Conservation (phyloP, 1,140 invertebrate genomes). For the Acromyrmex echinatior region DNA sequence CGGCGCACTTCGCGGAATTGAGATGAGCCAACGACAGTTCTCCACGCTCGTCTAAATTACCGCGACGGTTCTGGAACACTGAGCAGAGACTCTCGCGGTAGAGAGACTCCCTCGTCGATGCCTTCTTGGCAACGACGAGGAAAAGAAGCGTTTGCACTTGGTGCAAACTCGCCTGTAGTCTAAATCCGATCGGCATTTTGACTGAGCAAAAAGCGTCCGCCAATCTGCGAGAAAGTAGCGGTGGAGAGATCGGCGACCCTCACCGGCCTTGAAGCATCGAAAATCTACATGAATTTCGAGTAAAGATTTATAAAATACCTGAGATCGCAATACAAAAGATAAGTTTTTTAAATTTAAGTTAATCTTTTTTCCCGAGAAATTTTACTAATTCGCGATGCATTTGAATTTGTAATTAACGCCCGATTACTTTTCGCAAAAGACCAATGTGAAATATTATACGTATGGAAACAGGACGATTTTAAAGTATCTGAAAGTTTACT, state of each 20-base stretch:
- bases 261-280: conserved; percentile 51
- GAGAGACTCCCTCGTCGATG: background rate
- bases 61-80: conserved; percentile 48
- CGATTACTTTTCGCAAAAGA: background rate
- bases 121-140: conserved; percentile 69
- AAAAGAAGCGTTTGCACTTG: conserved; percentile 61
- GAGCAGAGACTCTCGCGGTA: conserved; percentile 15
- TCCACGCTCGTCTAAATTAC: conserved; percentile 18
- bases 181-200: conserved; percentile 74
- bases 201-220: conserved; percentile 61
- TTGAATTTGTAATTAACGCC: background rate
- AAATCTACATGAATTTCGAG: conserved; percentile 42
- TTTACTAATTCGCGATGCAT: background rate
- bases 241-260: conserved; percentile 38
- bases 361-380: background rate
- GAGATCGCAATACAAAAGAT: background rate
- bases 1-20: conserved; percentile 63
- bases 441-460: background rate
- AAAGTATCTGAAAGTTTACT: too few species aligned
- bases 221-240: conserved; percentile 52
- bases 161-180: conserved; percentile 59
- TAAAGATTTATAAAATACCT: background rate
- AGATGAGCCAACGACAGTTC: conserved; percentile 57
- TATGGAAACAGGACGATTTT: too few species aligned
- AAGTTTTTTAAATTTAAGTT: background rate